Conservation (phyloP, 2,888 invertebrate species). For the Petrophora chlorosata region DNA sequence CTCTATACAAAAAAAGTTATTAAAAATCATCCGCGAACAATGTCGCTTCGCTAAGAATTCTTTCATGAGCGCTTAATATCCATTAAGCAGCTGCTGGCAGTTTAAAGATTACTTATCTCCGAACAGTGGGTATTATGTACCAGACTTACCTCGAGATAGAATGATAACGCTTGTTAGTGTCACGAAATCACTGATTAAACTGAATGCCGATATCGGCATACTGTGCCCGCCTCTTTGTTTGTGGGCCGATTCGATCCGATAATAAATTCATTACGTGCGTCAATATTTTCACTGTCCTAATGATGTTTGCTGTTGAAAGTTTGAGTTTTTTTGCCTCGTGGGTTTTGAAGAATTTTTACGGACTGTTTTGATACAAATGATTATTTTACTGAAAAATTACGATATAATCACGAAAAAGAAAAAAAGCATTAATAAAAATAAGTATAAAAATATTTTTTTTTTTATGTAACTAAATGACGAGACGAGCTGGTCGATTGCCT, state of each 20-base stretch:
- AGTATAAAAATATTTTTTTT: too few species aligned
- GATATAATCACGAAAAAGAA: too few species aligned
- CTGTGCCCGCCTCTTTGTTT: constrained; percentile 32
- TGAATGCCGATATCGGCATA: constrained; percentile 28
- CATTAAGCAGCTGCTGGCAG: constrained; percentile 30
- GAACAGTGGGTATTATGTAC: constrained; percentile 35
- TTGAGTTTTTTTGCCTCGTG: background rate
- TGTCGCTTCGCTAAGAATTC: constrained; percentile 18
- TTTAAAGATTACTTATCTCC: constrained; percentile 30
- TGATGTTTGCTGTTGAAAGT: constrained; percentile 5
- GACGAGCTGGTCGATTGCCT: too few species aligned
- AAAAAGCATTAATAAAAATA: too few species aligned
- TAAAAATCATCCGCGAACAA: background rate
- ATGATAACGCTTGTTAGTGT: constrained; percentile 37
- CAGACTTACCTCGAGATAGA: constrained; percentile 25
- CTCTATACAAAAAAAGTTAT: too few species aligned
- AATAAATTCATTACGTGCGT: constrained; percentile 29
- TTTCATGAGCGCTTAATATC: constrained; percentile 37
- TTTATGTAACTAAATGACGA: too few species aligned
- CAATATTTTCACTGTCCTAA: constrained; percentile 27
- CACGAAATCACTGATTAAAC: constrained; percentile 33
- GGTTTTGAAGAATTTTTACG: background rate
- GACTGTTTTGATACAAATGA: too few species aligned
- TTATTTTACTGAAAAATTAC: too few species aligned
- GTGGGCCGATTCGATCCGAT: constrained; percentile 30